Percentiles rank a stretch among this genome's conserved stretches.
Evolutionary conservation across 2,797 vertebrate genomes (phyloP).

Genomic region (Notolabrus celidotus): DNA sequence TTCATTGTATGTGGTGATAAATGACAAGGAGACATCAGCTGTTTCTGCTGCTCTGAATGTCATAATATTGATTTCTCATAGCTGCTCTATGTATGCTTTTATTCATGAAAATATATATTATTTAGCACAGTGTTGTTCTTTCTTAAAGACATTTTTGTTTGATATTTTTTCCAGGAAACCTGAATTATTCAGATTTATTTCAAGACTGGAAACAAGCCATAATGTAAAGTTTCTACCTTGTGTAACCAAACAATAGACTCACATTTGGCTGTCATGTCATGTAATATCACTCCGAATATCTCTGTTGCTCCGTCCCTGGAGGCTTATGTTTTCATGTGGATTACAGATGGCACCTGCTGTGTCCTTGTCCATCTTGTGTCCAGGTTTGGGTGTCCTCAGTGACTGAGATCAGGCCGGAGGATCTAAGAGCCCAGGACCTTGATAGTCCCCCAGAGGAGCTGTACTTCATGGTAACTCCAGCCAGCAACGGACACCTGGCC

Average conservation of each 20-base stretch:
- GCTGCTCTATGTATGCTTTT: no score
- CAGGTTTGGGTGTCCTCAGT: constrained; percentile 92
- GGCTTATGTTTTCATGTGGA: not conserved
- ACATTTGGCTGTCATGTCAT: constrained; percentile 29
- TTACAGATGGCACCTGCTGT: constrained; percentile 16
- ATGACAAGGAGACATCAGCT: constrained; percentile 25
- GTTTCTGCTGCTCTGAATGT: not conserved
- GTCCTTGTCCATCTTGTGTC: constrained; percentile 7
- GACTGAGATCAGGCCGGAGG: constrained; percentile 87
- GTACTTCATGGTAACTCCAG: constrained; percentile 87
- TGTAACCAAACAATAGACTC: constrained; percentile 7
- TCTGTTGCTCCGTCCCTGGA: not conserved
- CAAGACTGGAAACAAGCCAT: not conserved
- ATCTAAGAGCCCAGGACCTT: constrained; percentile 87
- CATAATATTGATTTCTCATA: no score
- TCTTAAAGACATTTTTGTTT: no score
- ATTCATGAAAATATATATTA: no score
- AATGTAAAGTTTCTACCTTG: not conserved
- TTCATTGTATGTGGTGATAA: constrained; percentile 19
- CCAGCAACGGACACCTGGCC: constrained; percentile 91
- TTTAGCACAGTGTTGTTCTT: no score
- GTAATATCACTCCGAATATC: not conserved
- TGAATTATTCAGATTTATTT: not conserved
- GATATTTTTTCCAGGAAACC: not conserved
- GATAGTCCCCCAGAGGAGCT: constrained; percentile 87